phyloP scores from a whole-genome alignment of 2,113 vertebrate species.

The Ophthalmolycus amberensis region DNA sequence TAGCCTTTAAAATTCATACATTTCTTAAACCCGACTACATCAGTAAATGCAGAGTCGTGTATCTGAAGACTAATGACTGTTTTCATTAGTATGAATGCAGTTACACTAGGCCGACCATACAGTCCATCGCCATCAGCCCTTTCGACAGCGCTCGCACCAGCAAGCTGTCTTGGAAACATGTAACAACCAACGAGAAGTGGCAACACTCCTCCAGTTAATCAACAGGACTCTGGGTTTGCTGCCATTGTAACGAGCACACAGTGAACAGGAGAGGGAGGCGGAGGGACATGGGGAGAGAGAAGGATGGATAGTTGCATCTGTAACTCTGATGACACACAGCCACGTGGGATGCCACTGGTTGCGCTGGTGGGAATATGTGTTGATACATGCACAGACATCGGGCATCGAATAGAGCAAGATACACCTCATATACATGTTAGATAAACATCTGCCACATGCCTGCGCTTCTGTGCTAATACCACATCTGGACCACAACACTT shows the following conservation, averaged over 20 bases:
- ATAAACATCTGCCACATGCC: background rate
- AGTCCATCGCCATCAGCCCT: slow-evolving; percentile 12
- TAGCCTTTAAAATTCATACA: slow-evolving; percentile 45
- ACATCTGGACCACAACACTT: background rate
- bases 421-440: background rate
- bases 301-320: slow-evolving; percentile 62
- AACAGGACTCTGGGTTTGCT: slow-evolving; percentile 49
- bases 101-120: background rate
- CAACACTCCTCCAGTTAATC: slow-evolving; percentile 56
- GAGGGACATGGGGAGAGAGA: slow-evolving; percentile 19
- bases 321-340: slow-evolving; percentile 68
- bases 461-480: no score
- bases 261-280: slow-evolving; percentile 20
- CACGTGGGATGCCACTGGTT: slow-evolving; percentile 30
- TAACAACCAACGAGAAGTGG: slow-evolving; percentile 42
- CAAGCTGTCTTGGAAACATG: slow-evolving; percentile 36
- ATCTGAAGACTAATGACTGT: slow-evolving; percentile 24
- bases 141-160: slow-evolving; percentile 7
- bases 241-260: slow-evolving; percentile 38
- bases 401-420: background rate
- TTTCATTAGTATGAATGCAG: slow-evolving; percentile 11
- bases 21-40: slow-evolving; percentile 23
- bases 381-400: slow-evolving; percentile 16
- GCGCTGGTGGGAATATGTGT: slow-evolving; percentile 2
- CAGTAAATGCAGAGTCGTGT: background rate